Base-by-base conservation (phyloP, 2,797 vertebrate species). In the Parotocinclus haroldoi region DNA sequence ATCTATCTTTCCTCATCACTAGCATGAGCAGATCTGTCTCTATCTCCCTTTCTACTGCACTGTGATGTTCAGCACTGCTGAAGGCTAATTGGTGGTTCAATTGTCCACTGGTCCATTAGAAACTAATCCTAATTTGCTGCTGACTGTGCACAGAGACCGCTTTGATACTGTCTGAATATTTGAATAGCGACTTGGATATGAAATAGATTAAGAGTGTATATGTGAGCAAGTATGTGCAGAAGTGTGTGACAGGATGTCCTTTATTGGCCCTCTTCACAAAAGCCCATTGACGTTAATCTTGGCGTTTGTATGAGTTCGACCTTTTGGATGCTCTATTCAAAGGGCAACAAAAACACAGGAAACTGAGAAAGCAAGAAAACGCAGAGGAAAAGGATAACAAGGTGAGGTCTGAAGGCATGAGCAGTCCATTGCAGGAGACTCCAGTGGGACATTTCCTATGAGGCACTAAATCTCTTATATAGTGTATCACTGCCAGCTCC, bases 241-340 rank as follows among this genome's bases (percentile, higher is more conserved):
- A 17, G 40, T 61, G 63, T 54, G 56, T 27, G 27, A 56, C 46
- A 68, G 56, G 14, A 45, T 68, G 71, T 71, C 57, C 61, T 71
- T 49, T 59, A 77, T 64, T 62, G 61, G 57, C 37, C 52, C 57
- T 51, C 52, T 68, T 73, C 12, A 58, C 19, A 63, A 66, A 74
- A 58, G 55, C 40, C 64, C 60, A 9, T 17, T 71, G 68, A 68
- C 49, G 46, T 66, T 68, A 56, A 53, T 74, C 60, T 71, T 14
- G 10, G 68, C 45, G 52, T 65, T 74, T 55, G 58, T 65, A 74
- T 68, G 37, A 61, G 61, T 45, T 44, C 44, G 44, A 77, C 64
- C 71, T 71, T 76, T 74, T 61, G 50, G 53, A 46, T 70, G 68
- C 60, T 55, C 51, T 50, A 60, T 76, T 73, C 40, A 73, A 74